phyloP scores from a whole-genome alignment of 1,140 invertebrate species.

The Anthonomus grandis region DNA sequence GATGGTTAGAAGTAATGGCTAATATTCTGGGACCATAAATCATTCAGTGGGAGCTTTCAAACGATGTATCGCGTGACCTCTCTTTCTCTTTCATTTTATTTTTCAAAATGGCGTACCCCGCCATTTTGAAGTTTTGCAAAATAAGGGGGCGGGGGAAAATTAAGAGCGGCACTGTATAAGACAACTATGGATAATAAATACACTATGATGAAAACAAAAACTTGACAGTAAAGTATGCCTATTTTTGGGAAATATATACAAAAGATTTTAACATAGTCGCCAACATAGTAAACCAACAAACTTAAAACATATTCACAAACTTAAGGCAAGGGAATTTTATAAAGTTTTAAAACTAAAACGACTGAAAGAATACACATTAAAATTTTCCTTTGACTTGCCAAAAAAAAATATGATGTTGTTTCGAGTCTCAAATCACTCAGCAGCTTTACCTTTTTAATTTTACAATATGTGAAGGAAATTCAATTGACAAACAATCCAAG shows the following conservation, averaged over 20 bases:
- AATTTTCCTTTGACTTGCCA: neutral
- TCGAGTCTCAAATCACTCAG: neutral
- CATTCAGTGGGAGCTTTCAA: too few species aligned
- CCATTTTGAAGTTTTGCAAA: too few species aligned
- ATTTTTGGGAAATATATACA: neutral
- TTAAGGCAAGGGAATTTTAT: neutral
- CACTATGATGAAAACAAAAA: neutral
- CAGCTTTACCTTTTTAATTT: neutral
- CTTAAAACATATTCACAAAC: neutral
- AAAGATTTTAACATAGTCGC: neutral
- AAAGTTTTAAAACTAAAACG: neutral
- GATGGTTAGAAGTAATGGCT: too few species aligned
- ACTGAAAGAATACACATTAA: neutral
- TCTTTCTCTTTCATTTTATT: too few species aligned
- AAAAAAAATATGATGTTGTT: neutral
- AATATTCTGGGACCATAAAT: too few species aligned
- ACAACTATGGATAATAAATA: neutral
- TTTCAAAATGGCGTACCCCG: too few species aligned
- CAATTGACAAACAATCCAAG: too few species aligned
- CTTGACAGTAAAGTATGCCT: neutral
- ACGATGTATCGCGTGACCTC: too few species aligned
- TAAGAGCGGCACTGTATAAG: too few species aligned
- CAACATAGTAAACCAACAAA: neutral
- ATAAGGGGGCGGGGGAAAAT: too few species aligned
- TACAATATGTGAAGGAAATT: neutral